Percentiles rank a stretch among this genome's conserved stretches.
phyloP scores from a whole-genome alignment of 2,888 invertebrate species.

The Candidula unifasciata region DNA sequence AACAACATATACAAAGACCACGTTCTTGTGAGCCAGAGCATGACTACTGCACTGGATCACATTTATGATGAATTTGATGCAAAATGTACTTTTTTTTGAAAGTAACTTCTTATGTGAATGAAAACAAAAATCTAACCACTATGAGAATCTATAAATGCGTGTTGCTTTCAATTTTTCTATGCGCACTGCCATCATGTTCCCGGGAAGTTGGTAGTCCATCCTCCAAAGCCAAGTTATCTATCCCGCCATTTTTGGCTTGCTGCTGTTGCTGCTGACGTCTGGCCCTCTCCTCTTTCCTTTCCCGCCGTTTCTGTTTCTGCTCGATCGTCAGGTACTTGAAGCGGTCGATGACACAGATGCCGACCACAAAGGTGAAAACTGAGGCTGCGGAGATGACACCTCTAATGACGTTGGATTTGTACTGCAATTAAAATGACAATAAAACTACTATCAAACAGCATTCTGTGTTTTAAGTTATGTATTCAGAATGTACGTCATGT shows the following conservation, averaged over 20 bases:
- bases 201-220: neutral
- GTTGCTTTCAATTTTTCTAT: neutral
- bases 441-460: neutral
- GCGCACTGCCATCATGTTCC: neutral
- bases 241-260: neutral
- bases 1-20: too few relatives aligned
- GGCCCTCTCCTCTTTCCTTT: constrained; percentile 13
- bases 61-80: too few relatives aligned
- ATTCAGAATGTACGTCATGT: too few relatives aligned
- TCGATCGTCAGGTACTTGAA: constrained; percentile 43
- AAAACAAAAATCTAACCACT: neutral
- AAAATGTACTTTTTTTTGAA: too few relatives aligned
- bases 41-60: too few relatives aligned
- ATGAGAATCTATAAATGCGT: constrained; percentile 3
- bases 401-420: constrained; percentile 22
- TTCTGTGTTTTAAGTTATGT: too few relatives aligned
- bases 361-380: constrained; percentile 28
- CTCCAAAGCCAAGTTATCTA: constrained; percentile 29
- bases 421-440: constrained; percentile 27
- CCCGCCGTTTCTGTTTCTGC: constrained; percentile 31
- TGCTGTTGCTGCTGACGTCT: neutral
- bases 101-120: too few relatives aligned
- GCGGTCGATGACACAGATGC: constrained; percentile 38
- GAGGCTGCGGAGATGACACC: constrained; percentile 31
- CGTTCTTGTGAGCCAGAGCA: too few relatives aligned